These are phyloP conservation scores for Holothuria glaberrima DNA, from an alignment of 35 echinoderm and acorn worm species.

Conservation along the genomic window DNA sequence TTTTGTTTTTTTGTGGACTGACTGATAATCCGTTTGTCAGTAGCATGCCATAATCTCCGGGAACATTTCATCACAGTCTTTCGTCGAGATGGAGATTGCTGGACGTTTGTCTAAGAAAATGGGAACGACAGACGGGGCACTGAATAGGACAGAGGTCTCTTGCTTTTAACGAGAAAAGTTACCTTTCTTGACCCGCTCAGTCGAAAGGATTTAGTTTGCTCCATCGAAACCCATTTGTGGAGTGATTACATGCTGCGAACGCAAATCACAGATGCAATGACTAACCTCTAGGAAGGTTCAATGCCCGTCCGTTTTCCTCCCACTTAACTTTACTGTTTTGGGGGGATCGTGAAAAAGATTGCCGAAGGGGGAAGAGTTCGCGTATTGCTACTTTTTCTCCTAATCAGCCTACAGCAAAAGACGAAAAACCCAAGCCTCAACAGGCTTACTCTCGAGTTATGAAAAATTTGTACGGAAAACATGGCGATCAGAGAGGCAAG, in stretches of 20 bases:
- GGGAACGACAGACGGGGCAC: slow-evolving; percentile 18
- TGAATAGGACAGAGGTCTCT: too few species aligned
- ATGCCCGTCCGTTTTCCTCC: slow-evolving; percentile 48
- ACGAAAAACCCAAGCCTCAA: slow-evolving; percentile 39
- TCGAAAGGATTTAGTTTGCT: neutral
- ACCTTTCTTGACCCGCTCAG: slow-evolving; percentile 38
- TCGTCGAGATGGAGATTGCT: neutral
- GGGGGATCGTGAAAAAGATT: neutral
- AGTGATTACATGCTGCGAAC: slow-evolving; percentile 45
- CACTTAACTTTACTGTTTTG: neutral
- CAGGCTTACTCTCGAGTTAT: slow-evolving; percentile 46
- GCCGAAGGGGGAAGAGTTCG: slow-evolving; percentile 21
- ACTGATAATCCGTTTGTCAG: too few species aligned
- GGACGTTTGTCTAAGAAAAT: slow-evolving; percentile 2
- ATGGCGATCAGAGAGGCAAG: slow-evolving; percentile 28
- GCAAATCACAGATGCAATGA: slow-evolving; percentile 40
- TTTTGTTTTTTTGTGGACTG: too few species aligned
- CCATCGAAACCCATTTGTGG: slow-evolving; percentile 15
- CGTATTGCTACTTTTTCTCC: slow-evolving; percentile 55
- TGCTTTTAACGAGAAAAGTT: neutral
- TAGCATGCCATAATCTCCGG: too few species aligned
- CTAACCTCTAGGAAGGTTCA: slow-evolving; percentile 42
- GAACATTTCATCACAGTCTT: neutral
- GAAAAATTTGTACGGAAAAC: slow-evolving; percentile 54
- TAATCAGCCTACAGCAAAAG: slow-evolving; percentile 48